Percentiles rank a stretch among this genome's conserved stretches.
Conservation (phyloP, 2,113 vertebrate species). For the Micromys minutus region DNA sequence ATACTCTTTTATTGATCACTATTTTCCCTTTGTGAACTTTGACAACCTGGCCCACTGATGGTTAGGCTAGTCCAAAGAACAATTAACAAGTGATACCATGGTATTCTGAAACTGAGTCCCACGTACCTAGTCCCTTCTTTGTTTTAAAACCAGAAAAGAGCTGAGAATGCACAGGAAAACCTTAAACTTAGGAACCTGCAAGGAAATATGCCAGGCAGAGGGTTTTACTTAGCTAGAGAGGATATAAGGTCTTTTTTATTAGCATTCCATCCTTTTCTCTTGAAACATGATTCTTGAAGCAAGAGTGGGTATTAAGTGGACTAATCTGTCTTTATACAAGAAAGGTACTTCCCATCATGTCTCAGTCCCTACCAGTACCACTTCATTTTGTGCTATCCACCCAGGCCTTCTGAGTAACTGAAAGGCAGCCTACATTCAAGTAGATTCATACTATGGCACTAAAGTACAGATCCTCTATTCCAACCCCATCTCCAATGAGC, state of each 20-base stretch:
- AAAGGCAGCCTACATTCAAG: neutral
- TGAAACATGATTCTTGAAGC: neutral
- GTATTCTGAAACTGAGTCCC: neutral
- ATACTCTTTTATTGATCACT: constrained; percentile 57
- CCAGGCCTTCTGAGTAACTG: neutral
- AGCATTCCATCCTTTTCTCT: neutral
- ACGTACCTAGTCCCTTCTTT: neutral
- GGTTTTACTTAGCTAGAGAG: neutral
- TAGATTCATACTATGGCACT: neutral
- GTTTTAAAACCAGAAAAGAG: neutral
- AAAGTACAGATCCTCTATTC: neutral
- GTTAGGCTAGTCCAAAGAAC: constrained; percentile 46
- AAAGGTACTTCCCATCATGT: neutral
- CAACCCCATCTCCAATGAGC: neutral
- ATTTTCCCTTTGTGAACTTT: constrained; percentile 72
- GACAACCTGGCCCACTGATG: constrained; percentile 60
- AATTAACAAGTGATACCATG: neutral
- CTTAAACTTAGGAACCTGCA: neutral
- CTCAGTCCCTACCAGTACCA: neutral
- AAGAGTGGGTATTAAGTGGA: neutral
- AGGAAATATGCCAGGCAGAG: neutral
- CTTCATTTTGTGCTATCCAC: neutral
- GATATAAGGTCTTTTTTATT: neutral
- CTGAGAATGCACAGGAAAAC: neutral
- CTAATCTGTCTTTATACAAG: neutral